Conservation (phyloP, 1,140 invertebrate species). For the Leguminivora glycinivorella region DNA sequence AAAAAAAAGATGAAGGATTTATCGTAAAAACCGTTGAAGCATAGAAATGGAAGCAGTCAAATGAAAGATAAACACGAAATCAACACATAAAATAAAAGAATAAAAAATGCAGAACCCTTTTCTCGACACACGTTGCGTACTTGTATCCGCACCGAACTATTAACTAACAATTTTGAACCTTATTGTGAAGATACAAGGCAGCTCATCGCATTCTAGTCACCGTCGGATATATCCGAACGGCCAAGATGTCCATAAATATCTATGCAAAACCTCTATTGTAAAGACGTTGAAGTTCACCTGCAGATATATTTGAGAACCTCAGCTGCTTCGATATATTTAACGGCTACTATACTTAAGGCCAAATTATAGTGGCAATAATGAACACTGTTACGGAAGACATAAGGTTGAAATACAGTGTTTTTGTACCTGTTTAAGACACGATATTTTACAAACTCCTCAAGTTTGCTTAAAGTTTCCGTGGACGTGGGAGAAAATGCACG, state of each 20-base stretch:
- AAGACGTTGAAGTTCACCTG: no score
- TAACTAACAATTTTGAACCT: no score
- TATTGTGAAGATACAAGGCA: not conserved
- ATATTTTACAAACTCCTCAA: conserved; percentile 20
- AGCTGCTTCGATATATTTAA: no score
- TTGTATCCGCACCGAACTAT: not conserved
- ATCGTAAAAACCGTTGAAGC: no score
- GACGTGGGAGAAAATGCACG: conserved; percentile 10
- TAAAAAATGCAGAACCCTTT: not conserved
- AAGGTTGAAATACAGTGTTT: no score
- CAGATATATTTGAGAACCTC: no score
- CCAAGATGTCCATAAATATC: no score
- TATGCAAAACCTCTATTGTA: no score
- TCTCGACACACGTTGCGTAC: not conserved
- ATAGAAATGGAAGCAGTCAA: no score
- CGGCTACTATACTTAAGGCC: no score
- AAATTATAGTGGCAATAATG: not conserved
- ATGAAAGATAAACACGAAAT: not conserved
- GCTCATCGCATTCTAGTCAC: not conserved
- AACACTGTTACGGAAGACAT: not conserved
- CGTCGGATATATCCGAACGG: no score
- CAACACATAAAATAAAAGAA: not conserved
- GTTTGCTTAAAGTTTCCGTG: not conserved
- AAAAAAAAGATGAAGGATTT: not conserved
- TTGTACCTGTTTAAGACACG: not conserved